A percentile compares a stretch with the other conserved stretches of the same genome.
These are phyloP conservation scores for Martes martes DNA, from an alignment of 2,113 vertebrate genomes.

Conservation along the genomic window DNA sequence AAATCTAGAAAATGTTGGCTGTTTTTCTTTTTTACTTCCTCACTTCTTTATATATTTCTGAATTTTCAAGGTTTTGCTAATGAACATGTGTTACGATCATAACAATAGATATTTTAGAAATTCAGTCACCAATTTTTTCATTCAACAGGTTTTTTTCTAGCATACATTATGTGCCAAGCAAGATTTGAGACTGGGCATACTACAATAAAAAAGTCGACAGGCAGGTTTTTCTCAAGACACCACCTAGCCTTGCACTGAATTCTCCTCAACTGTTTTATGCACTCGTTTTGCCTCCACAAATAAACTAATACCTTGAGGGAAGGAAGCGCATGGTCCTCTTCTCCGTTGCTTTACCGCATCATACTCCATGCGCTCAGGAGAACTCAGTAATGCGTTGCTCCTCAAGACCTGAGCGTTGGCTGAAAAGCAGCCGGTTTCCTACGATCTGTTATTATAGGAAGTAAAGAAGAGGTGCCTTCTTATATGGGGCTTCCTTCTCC, in stretches of 20 bases:
- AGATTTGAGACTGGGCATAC: not conserved
- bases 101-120: conserved; percentile 18
- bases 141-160: not conserved
- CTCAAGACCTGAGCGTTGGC: not conserved
- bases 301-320: not conserved
- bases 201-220: not conserved
- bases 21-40: not conserved
- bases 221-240: conserved; percentile 10
- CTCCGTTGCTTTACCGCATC: not conserved
- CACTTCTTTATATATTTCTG: not conserved
- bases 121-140: conserved; percentile 1
- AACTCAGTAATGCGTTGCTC: not conserved
- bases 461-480: not conserved
- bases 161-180: not conserved
- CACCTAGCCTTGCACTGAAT: not conserved
- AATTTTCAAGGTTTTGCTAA: conserved; percentile 48
- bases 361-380: not conserved
- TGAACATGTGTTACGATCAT: not conserved
- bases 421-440: not conserved
- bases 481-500: fast-evolving
- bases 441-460: not conserved
- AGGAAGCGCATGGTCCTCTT: not conserved
- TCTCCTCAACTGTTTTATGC: not conserved
- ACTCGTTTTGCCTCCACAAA: not conserved
- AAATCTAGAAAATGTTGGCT: not conserved